Conservation (phyloP, 2,797 vertebrate genomes). For the Thamnophis elegans region DNA sequence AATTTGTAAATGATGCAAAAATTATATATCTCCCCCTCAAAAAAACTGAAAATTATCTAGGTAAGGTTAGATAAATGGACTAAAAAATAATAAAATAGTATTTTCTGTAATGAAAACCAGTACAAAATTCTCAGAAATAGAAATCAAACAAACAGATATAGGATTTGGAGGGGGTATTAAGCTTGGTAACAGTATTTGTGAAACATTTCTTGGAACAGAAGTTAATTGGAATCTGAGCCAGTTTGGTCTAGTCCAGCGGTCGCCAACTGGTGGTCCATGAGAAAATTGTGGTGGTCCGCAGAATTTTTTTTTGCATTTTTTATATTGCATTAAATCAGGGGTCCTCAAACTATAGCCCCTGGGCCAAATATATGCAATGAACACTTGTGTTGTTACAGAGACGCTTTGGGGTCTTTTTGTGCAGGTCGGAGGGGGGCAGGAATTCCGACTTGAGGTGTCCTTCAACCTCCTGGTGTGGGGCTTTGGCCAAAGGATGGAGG, state of each 20-base stretch:
- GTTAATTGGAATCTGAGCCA: background rate
- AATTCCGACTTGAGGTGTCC: too few species aligned
- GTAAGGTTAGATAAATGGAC: background rate
- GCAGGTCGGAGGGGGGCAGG: too few species aligned
- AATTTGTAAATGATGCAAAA: background rate
- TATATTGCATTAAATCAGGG: too few species aligned
- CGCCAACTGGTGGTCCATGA: too few species aligned
- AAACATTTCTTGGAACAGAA: background rate
- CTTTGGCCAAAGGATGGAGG: too few species aligned
- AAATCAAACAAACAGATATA: background rate
- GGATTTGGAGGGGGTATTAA: background rate
- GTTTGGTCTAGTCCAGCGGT: background rate
- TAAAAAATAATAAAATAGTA: background rate
- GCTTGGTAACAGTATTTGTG: background rate
- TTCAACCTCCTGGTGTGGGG: too few species aligned
- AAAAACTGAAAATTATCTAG: background rate
- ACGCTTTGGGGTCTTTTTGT: too few species aligned
- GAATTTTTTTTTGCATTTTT: too few species aligned
- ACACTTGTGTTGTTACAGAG: too few species aligned
- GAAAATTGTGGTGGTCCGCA: too few species aligned
- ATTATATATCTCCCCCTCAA: background rate
- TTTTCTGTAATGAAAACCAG: background rate
- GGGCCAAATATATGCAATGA: too few species aligned
- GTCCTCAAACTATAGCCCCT: too few species aligned
- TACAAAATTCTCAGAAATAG: background rate